Evolutionary conservation across 2,113 vertebrate species (phyloP).

Genomic region (Choloepus hoffmanni): DNA sequence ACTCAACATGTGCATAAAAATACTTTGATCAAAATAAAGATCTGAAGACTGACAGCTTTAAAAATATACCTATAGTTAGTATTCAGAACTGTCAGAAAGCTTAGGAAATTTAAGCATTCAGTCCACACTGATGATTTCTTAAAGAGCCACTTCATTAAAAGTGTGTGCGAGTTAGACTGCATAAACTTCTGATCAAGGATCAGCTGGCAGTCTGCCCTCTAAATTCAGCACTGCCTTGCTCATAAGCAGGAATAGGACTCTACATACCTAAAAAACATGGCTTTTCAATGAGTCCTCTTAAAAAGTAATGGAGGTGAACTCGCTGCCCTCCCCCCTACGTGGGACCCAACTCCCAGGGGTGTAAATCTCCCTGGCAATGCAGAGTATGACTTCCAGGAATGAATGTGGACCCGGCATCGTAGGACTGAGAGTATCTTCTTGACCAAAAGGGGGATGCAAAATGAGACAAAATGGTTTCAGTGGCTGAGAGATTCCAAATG

Average conservation of each 20-base stretch:
- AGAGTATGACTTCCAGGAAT: too few species aligned
- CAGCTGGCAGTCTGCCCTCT: neutral
- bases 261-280: neutral
- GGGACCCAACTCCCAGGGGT: too few species aligned
- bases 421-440: too few species aligned
- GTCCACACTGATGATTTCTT: neutral
- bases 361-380: too few species aligned
- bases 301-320: too few species aligned
- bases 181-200: neutral
- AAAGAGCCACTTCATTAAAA: neutral
- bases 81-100: constrained; percentile 36
- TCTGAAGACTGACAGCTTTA: constrained; percentile 16
- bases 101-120: neutral
- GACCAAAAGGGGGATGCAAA: too few species aligned
- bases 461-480: too few species aligned
- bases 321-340: too few species aligned
- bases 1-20: constrained; percentile 50
- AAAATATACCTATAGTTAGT: constrained; percentile 21
- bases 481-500: too few species aligned
- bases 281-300: neutral
- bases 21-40: constrained; percentile 55
- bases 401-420: too few species aligned
- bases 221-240: neutral
- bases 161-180: neutral
- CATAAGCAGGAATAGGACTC: neutral